A percentile compares a stretch with the other conserved stretches of the same genome.
These are phyloP conservation scores for Phrynocephalus versicolor DNA, from an alignment of 2,113 vertebrate genomes.

Conservation along the genomic window DNA sequence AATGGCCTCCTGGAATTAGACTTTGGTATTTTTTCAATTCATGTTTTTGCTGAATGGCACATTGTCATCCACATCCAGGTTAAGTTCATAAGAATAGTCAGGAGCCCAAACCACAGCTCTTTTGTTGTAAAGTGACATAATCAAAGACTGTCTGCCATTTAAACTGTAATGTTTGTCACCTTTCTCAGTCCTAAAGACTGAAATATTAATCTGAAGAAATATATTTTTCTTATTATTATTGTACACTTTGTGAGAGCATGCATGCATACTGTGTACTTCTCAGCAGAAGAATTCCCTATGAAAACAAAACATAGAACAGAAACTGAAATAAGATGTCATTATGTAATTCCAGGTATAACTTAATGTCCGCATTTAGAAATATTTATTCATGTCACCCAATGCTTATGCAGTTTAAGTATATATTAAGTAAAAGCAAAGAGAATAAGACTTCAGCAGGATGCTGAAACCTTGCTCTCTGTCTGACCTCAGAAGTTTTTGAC, in stretches of 20 bases:
- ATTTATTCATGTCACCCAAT: background rate
- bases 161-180: constrained; percentile 5
- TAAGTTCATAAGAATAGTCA: constrained; percentile 25
- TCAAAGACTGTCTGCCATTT: constrained; percentile 32
- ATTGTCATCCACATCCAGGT: constrained; percentile 29
- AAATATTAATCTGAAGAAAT: background rate
- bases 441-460: background rate
- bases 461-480: background rate
- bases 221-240: background rate
- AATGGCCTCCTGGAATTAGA: constrained; percentile 31
- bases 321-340: background rate
- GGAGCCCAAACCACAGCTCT: constrained; percentile 33
- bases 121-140: constrained; percentile 14
- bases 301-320: background rate
- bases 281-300: background rate
- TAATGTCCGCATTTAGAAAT: background rate
- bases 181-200: constrained; percentile 14
- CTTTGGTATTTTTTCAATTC: constrained; percentile 9
- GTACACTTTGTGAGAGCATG: background rate
- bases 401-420: background rate
- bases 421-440: background rate
- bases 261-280: background rate
- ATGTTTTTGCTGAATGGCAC: constrained; percentile 33
- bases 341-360: background rate
- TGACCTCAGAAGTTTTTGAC: background rate